A percentile compares a stretch with the other conserved stretches of the same genome.
These are phyloP conservation scores for Borostomias antarcticus DNA, from an alignment of 2,797 vertebrate genomes.

Conservation along the genomic window DNA sequence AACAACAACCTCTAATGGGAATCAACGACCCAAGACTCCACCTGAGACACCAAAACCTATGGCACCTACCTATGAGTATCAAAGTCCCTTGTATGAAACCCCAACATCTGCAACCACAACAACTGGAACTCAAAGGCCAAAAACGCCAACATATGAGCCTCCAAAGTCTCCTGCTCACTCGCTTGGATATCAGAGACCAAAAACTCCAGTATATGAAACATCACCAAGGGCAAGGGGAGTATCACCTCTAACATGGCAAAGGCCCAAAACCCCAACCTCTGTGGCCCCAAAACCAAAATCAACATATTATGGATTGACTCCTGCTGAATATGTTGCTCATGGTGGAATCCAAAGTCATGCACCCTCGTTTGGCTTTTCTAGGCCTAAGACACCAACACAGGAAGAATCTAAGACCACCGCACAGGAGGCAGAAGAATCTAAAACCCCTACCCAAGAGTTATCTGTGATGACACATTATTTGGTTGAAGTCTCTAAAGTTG, in stretches of 20 bases:
- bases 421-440: slow-evolving; percentile 31
- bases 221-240: slow-evolving; percentile 29
- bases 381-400: slow-evolving; percentile 30
- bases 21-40: slow-evolving; percentile 25
- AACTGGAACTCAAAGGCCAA: slow-evolving; percentile 27
- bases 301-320: slow-evolving; percentile 75
- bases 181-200: slow-evolving; percentile 66
- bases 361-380: slow-evolving; percentile 67
- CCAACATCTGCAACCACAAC: slow-evolving; percentile 56
- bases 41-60: slow-evolving; percentile 25
- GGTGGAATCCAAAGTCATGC: slow-evolving; percentile 72
- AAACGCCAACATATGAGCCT: slow-evolving; percentile 44
- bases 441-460: slow-evolving; percentile 36
- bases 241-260: slow-evolving; percentile 61
- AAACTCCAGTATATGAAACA: slow-evolving; percentile 56
- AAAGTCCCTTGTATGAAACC: slow-evolving; percentile 56
- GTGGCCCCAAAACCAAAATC: slow-evolving; percentile 61
- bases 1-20: not conserved
- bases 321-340: slow-evolving; percentile 74
- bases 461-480: slow-evolving; percentile 16
- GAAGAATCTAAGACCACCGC: slow-evolving; percentile 44
- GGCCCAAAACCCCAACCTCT: slow-evolving; percentile 70
- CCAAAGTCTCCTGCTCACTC: slow-evolving; percentile 52
- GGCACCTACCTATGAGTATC: slow-evolving; percentile 29
- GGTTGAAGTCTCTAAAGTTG: slow-evolving; percentile 33